Percentiles rank a stretch among this genome's conserved stretches.
These are phyloP conservation scores for Sminthurinus aureus DNA, from an alignment of 2,888 invertebrate genomes.

Conservation along the genomic window DNA sequence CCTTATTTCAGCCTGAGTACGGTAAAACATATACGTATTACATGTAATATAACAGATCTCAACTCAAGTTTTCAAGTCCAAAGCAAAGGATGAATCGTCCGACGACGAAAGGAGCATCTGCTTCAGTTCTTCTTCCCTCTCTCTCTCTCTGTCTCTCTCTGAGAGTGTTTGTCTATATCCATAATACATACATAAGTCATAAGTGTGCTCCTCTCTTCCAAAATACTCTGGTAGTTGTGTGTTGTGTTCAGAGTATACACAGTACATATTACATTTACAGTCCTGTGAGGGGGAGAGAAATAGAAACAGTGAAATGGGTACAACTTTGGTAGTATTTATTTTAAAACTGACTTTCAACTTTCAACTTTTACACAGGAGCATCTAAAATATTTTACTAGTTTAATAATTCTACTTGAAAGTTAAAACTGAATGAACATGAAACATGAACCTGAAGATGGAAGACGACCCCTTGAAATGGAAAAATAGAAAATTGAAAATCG, in stretches of 20 bases:
- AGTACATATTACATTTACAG: not conserved
- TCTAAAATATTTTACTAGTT: too few relatives aligned
- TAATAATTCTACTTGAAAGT: too few relatives aligned
- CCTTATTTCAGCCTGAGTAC: not conserved
- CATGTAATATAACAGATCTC: not conserved
- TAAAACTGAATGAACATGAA: too few relatives aligned
- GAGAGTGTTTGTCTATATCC: too few relatives aligned
- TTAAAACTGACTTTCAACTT: too few relatives aligned
- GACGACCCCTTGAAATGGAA: too few relatives aligned
- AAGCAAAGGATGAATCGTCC: slow-evolving; percentile 16
- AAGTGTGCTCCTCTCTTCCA: not conserved
- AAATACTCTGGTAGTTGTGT: not conserved
- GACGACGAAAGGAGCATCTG: slow-evolving; percentile 21
- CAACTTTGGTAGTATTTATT: not conserved
- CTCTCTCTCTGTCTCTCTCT: too few relatives aligned
- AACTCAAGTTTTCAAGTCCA: slow-evolving; percentile 26
- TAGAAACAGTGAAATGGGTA: not conserved
- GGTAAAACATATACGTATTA: slow-evolving; percentile 11
- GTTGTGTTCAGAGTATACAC: not conserved
- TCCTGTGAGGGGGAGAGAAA: slow-evolving; percentile 5
- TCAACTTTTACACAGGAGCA: too few relatives aligned
- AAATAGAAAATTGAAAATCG: too few relatives aligned
- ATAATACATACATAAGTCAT: too few relatives aligned
- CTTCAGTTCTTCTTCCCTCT: slow-evolving; percentile 26
- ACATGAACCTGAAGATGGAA: too few relatives aligned